phyloP scores from a whole-genome alignment of 2,797 vertebrate species.

The Malurus splendens region DNA sequence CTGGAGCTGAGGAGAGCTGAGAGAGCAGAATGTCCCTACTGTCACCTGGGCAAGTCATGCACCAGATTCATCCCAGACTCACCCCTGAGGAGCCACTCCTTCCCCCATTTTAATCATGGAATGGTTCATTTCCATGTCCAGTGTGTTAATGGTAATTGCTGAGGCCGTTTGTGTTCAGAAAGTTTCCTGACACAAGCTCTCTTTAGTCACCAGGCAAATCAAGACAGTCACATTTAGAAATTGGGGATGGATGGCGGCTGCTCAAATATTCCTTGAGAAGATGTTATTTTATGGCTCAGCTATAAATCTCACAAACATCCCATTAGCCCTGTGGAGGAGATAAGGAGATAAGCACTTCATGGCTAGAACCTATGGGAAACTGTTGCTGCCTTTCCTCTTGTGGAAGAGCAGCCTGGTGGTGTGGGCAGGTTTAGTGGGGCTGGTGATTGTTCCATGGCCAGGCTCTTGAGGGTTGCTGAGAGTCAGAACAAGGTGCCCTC shows the following conservation, averaged over 20 bases:
- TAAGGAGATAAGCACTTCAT: neutral
- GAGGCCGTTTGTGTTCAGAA: neutral
- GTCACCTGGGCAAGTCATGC: neutral
- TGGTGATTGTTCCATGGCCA: fast-evolving
- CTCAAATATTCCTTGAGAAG: slow-evolving; percentile 7
- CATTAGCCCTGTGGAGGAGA: neutral
- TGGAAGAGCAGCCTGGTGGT: neutral
- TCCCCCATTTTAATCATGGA: neutral
- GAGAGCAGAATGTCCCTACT: neutral
- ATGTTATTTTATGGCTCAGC: neutral
- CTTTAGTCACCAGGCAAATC: neutral
- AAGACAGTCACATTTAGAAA: neutral
- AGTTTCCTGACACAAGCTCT: neutral
- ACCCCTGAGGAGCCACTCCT: neutral
- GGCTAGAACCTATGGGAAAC: neutral
- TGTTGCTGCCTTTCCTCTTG: neutral
- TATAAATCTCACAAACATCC: neutral
- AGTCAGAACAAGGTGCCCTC: neutral
- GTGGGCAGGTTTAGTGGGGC: neutral
- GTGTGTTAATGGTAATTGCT: neutral
- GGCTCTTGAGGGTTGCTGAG: neutral
- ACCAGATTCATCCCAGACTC: neutral
- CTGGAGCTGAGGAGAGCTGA: neutral
- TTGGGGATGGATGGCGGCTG: neutral
- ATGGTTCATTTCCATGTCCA: neutral